Evolutionary conservation across 2,888 invertebrate species (phyloP).

Genomic region (Thymelicus sylvestris): DNA sequence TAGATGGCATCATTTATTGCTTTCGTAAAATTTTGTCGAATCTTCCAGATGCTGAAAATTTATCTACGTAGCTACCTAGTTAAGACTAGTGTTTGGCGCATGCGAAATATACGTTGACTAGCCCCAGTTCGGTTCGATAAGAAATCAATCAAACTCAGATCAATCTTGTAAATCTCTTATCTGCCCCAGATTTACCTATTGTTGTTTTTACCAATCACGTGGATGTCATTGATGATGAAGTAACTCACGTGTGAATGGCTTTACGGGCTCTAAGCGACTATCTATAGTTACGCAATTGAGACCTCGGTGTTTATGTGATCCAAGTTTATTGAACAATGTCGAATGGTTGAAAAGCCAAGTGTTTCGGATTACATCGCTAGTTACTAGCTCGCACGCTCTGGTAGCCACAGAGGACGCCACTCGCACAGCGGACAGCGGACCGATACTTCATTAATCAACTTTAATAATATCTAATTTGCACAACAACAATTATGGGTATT

Average conservation of each 20-base stretch:
- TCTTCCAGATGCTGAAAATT: no score
- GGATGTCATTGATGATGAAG: no score
- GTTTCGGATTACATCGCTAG: constrained; percentile 33
- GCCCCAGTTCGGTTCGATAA: not conserved
- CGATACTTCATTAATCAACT: constrained; percentile 31
- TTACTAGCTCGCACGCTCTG: constrained; percentile 43
- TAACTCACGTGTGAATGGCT: no score
- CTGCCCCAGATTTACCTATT: not conserved
- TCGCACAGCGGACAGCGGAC: constrained; percentile 20
- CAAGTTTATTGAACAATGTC: constrained; percentile 29
- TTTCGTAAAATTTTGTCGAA: no score
- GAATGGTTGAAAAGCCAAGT: constrained; percentile 32
- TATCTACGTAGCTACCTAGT: no score
- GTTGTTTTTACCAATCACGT: not conserved
- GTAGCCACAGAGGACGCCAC: constrained; percentile 46
- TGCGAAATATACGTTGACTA: not conserved
- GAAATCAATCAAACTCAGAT: not conserved
- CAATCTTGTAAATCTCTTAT: not conserved
- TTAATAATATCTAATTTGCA: constrained; percentile 35
- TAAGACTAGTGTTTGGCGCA: not conserved
- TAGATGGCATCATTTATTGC: no score
- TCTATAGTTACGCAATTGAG: not conserved
- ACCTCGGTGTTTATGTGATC: constrained; percentile 2
- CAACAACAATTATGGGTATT: constrained; percentile 11
- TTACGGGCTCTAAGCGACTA: no score